These are phyloP conservation scores for Aromia moschata DNA, from an alignment of 2,888 invertebrate genomes.

Conservation along the genomic window DNA sequence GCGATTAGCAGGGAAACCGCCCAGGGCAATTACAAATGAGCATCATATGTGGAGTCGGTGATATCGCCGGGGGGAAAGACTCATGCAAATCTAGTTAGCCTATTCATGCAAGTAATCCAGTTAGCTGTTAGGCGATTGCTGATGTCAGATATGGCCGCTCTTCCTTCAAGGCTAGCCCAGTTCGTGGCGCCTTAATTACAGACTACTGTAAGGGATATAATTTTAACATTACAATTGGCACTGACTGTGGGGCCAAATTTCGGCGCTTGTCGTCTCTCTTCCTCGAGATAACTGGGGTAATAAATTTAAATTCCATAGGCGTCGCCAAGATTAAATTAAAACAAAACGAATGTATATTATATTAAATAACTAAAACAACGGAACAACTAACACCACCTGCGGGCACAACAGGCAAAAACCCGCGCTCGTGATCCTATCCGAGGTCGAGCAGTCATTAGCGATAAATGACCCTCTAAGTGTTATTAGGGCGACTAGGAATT, in stretches of 20 bases:
- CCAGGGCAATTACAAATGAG: conserved; percentile 19
- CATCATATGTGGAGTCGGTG: conserved; percentile 19
- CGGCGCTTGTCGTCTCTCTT: too few species aligned
- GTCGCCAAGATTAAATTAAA: too few species aligned
- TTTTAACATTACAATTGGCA: conserved; percentile 14
- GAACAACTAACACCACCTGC: too few species aligned
- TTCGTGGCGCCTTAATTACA: conserved; percentile 14
- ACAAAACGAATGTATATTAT: too few species aligned
- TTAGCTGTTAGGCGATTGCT: conserved; percentile 18
- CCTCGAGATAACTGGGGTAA: too few species aligned
- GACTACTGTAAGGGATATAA: conserved; percentile 14
- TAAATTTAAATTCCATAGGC: too few species aligned
- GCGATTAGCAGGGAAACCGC: conserved; percentile 18
- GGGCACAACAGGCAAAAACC: too few species aligned
- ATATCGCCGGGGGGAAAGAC: conserved; percentile 16
- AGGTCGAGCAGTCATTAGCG: too few species aligned
- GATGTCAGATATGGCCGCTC: conserved; percentile 14
- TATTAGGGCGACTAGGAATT: too few species aligned
- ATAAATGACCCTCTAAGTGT: too few species aligned
- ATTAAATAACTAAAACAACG: too few species aligned
- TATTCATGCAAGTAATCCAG: conserved; percentile 20
- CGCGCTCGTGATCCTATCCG: too few species aligned
- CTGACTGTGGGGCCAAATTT: conserved; percentile 13
- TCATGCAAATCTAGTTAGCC: conserved; percentile 16
- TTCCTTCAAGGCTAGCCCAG: conserved; percentile 11